phyloP scores from a whole-genome alignment of 2,113 vertebrate genomes.

The Arenaria interpres region DNA sequence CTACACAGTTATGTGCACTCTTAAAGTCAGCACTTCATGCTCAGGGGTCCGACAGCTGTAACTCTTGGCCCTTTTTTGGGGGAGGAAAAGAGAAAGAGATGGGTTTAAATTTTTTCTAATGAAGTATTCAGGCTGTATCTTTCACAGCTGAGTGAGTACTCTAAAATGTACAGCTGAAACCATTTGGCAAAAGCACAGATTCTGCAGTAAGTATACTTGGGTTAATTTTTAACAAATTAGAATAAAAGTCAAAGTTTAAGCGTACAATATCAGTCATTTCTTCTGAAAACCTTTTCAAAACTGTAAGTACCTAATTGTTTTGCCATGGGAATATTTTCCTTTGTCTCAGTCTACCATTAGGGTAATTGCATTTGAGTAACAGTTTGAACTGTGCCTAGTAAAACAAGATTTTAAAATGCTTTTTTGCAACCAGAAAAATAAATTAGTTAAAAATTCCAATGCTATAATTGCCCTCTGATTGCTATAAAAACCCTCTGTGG shows the following conservation, averaged over 20 bases:
- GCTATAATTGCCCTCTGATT: neutral
- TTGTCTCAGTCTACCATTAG: neutral
- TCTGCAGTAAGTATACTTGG: neutral
- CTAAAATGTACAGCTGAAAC: neutral
- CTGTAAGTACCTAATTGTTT: conserved; percentile 27
- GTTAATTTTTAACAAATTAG: conserved; percentile 54
- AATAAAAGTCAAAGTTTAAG: neutral
- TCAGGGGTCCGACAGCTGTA: neutral
- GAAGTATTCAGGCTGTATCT: neutral
- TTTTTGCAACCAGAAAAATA: neutral
- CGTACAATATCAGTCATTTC: neutral
- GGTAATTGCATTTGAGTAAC: conserved; percentile 14
- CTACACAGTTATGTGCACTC: neutral
- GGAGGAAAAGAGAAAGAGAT: neutral
- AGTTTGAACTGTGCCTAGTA: neutral
- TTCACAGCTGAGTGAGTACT: neutral
- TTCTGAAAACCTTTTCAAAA: neutral
- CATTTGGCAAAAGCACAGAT: neutral
- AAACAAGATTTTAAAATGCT: conserved; percentile 14
- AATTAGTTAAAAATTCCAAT: neutral
- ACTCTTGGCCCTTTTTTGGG: neutral
- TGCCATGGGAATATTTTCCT: neutral
- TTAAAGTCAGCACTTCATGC: neutral
- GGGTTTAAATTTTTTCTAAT: neutral
- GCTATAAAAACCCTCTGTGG: neutral